Percentiles rank a stretch among this genome's conserved stretches.
phyloP scores from a whole-genome alignment of 2,797 vertebrate genomes.

The Tiaroga cobitis region DNA sequence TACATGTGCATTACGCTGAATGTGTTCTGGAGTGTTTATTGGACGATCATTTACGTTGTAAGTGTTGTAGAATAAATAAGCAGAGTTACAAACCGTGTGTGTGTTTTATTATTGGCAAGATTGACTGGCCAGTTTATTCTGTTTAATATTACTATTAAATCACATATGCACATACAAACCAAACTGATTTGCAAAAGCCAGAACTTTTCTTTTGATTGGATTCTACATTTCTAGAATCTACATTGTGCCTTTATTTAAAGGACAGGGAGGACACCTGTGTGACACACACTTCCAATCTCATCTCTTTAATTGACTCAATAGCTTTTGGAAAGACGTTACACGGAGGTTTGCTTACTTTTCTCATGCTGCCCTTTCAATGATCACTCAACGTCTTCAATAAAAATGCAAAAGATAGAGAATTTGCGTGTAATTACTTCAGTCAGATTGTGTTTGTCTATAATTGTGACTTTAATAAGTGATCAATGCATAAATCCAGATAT shows the following conservation, averaged over 20 bases:
- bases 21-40: slow-evolving; percentile 55
- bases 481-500: neutral
- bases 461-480: neutral
- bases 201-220: too few relatives aligned
- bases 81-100: slow-evolving; percentile 23
- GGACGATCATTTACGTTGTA: slow-evolving; percentile 80
- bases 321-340: neutral
- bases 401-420: too few relatives aligned
- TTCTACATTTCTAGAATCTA: too few relatives aligned
- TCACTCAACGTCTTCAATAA: neutral
- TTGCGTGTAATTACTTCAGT: neutral
- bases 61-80: slow-evolving; percentile 86
- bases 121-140: neutral
- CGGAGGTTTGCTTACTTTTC: neutral
- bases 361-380: neutral
- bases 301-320: neutral
- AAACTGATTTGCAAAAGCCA: neutral
- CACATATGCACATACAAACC: neutral
- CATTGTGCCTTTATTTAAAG: neutral
- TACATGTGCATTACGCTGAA: slow-evolving; percentile 62
- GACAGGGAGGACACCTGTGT: too few relatives aligned
- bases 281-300: neutral
- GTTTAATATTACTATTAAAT: neutral
- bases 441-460: neutral
- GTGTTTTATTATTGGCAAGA: neutral